phyloP scores from a whole-genome alignment of 2,888 invertebrate genomes.

The Formica aserva region DNA sequence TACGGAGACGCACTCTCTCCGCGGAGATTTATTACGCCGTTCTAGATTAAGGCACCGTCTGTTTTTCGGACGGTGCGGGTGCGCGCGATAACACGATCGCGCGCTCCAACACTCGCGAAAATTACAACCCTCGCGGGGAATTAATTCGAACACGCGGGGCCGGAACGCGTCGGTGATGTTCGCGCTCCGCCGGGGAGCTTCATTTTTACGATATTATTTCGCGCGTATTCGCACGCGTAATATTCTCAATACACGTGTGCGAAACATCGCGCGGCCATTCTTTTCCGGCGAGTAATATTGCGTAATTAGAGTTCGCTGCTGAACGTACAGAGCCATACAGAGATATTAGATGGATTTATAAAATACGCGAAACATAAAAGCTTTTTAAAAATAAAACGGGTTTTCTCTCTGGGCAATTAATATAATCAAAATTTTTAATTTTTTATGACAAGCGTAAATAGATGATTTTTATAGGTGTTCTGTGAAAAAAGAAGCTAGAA shows the following conservation, averaged over 20 bases:
- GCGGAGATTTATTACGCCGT: slow-evolving; percentile 49
- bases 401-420: neutral
- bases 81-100: slow-evolving; percentile 39
- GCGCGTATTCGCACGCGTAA: slow-evolving; percentile 5
- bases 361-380: neutral
- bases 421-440: neutral
- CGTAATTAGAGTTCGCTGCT: slow-evolving; percentile 22
- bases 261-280: slow-evolving; percentile 27
- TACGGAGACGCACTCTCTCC: slow-evolving; percentile 30
- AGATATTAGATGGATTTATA: slow-evolving; percentile 17
- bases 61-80: slow-evolving; percentile 33
- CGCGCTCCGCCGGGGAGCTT: neutral
- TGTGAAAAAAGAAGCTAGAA: neutral
- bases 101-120: slow-evolving; percentile 41
- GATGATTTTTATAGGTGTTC: neutral
- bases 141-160: slow-evolving; percentile 47
- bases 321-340: neutral
- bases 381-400: neutral
- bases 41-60: slow-evolving; percentile 53
- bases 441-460: neutral
- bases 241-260: slow-evolving; percentile 22
- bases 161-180: slow-evolving; percentile 20
- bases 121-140: slow-evolving; percentile 53
- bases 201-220: slow-evolving; percentile 39
- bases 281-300: slow-evolving; percentile 9